Evolutionary conservation across 53 echinoderm and acorn worm species (phyloP), one percentile per base, ranked within the genome.

Genomic region (Apostichopus leukothele): DNA sequence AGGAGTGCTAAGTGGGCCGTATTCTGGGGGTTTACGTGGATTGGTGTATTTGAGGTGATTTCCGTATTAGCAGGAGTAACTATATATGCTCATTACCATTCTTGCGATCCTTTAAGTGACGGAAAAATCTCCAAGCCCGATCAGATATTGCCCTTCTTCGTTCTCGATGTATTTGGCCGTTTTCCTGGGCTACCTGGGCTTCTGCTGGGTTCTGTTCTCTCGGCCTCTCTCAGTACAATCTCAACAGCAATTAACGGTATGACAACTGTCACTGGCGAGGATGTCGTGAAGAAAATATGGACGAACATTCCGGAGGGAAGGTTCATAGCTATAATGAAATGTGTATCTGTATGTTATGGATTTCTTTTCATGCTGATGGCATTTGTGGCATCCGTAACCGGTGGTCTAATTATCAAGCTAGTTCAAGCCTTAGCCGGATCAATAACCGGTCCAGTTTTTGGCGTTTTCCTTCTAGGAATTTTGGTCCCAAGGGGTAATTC

Each of bases 121-220:
- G 85, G 68, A 1, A 66, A 67, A 7, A 85, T 85, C 50, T 39
- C 66, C 4, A 27, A 26, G 27, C 14, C 26, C 8, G 85, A 85
- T 60, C 85, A 85, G 26, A 85, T 85, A 63, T 11, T 85, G 25
- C 85, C 85, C 21, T 85, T 12, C 16, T 85, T 39, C 23, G 51
- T 85, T 4, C 59, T 85, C 8, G 85, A 85, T 26, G 67, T 85
- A 23, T 85, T 85, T 50, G 27, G 51, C 4, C 8, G 25, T 8
- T 8, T 66, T 9, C 85, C 85, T 25, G 85, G 85, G 50, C 27
- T 85, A 18, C 57, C 85, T 1, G 85, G 67, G 12, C 50, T 84
- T 27, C 26, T 84, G 22, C 6, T 84, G 59, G 25, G 85, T 4
- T 66, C 63, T 16, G 23, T 66, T 26, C 3, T 84, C 26, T n/a